A percentile compares a stretch with the other conserved stretches of the same genome.
Conservation (phyloP, 2,888 invertebrate species). For the Agrochola lychnidis region DNA sequence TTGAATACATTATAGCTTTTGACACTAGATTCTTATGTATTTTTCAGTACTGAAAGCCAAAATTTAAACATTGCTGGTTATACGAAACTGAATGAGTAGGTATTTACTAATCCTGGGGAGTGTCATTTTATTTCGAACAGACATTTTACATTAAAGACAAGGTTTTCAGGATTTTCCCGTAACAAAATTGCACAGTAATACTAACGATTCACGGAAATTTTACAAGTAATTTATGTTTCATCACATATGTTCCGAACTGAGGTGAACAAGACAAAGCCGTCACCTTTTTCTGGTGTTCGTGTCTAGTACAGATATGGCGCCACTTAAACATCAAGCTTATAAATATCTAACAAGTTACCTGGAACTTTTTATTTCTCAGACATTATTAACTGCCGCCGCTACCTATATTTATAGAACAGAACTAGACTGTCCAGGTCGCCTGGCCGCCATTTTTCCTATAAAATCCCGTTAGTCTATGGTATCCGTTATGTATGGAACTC, state of each 20-base stretch:
- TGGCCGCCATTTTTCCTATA: conserved; percentile 51
- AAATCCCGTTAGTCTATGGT: conserved; percentile 53
- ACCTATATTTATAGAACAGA: conserved; percentile 24
- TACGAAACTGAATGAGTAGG: background rate
- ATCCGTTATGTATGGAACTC: conserved; percentile 61
- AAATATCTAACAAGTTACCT: conserved; percentile 14
- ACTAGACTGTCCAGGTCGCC: conserved; percentile 25
- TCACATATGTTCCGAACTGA: background rate
- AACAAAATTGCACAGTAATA: background rate
- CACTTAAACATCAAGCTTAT: conserved; percentile 11
- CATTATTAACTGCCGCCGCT: background rate
- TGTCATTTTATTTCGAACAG: background rate
- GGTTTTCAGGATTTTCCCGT: too few relatives aligned
- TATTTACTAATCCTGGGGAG: background rate
- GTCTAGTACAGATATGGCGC: background rate
- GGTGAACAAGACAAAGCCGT: background rate
- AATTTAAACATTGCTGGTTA: background rate
- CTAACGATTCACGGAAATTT: background rate
- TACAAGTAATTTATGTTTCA: background rate
- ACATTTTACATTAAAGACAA: background rate
- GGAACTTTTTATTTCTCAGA: conserved; percentile 33
- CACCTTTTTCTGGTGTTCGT: background rate
- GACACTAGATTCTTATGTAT: background rate
- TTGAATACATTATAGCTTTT: conserved; percentile 15
- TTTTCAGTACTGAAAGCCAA: background rate